phyloP scores from a whole-genome alignment of 2,797 vertebrate species.

The Chaenodraco wilsoni region DNA sequence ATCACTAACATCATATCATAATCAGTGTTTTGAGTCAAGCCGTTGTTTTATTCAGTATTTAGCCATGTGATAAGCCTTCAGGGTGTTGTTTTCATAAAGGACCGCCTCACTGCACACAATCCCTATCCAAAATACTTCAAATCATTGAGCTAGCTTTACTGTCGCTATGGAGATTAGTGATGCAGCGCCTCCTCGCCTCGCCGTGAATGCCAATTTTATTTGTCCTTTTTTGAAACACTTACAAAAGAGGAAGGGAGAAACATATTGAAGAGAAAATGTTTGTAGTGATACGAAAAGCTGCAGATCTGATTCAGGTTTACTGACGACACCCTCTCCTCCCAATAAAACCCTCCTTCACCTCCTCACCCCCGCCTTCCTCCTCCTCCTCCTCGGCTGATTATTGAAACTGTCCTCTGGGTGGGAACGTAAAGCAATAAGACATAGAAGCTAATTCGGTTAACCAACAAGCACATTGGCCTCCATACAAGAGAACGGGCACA shows the following conservation, averaged over 20 bases:
- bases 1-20: too few relatives aligned
- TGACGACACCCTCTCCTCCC: constrained; percentile 1
- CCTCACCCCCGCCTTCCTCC: neutral
- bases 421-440: constrained; percentile 82
- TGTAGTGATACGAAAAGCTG: neutral
- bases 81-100: too few relatives aligned
- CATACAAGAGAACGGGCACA: constrained; percentile 77
- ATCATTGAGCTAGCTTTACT: too few relatives aligned
- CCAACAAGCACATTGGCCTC: constrained; percentile 78
- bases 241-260: neutral
- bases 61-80: too few relatives aligned
- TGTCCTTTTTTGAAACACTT: too few relatives aligned
- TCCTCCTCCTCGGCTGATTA: constrained; percentile 61
- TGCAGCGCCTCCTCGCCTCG: too few relatives aligned
- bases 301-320: constrained; percentile 2
- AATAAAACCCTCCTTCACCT: neutral
- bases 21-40: too few relatives aligned
- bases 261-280: neutral
- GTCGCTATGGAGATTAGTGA: too few relatives aligned
- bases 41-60: too few relatives aligned
- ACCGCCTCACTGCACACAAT: too few relatives aligned
- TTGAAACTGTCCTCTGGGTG: constrained; percentile 82
- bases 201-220: too few relatives aligned
- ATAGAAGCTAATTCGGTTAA: constrained; percentile 80
- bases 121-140: too few relatives aligned